phyloP scores from a whole-genome alignment of 2,797 vertebrate species.

The Lemur catta region DNA sequence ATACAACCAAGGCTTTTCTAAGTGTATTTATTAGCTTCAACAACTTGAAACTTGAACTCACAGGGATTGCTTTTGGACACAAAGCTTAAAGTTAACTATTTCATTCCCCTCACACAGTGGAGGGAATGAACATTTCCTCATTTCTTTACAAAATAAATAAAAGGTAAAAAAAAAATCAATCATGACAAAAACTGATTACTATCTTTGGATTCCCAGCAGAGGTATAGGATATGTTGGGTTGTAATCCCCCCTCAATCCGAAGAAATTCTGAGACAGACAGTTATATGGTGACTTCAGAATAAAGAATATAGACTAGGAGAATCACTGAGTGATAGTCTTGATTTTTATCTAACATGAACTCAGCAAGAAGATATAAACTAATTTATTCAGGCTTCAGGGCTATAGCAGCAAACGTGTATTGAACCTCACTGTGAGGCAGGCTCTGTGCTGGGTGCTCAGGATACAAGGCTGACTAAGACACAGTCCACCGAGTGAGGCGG shows the following conservation, averaged over 20 bases:
- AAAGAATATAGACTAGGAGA: background rate
- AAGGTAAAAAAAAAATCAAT: background rate
- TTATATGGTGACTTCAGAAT: background rate
- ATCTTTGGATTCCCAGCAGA: background rate
- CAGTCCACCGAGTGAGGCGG: background rate
- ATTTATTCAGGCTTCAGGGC: background rate
- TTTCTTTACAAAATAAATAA: background rate
- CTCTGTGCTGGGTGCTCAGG: background rate
- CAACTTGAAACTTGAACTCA: background rate
- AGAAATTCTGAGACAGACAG: background rate
- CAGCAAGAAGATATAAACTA: background rate
- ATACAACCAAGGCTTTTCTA: background rate
- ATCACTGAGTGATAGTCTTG: background rate
- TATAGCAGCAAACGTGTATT: background rate
- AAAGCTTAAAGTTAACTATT: background rate
- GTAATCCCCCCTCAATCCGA: background rate
- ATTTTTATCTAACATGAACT: slow-evolving; percentile 16
- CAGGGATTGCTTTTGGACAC: background rate
- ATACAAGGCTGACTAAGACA: background rate
- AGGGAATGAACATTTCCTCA: background rate
- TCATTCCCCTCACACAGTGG: background rate
- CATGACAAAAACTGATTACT: background rate
- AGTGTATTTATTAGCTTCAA: background rate
- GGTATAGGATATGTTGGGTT: background rate
- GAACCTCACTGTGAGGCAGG: background rate